Base-by-base conservation (phyloP, 2,113 vertebrate genomes). In the Actinemys pallida region DNA sequence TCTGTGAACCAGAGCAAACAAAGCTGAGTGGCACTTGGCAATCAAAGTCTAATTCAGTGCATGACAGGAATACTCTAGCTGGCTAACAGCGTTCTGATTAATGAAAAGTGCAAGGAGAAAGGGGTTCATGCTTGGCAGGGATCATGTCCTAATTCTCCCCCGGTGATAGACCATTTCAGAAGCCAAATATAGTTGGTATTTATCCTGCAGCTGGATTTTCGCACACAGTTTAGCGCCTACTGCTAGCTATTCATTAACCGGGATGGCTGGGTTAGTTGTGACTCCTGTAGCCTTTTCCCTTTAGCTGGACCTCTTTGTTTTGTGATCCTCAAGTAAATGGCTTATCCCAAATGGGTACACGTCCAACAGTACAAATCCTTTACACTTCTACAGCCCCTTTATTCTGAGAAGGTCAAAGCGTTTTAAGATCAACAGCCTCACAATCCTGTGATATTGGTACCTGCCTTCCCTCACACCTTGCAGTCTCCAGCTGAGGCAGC, bases 1-100 rank as follows among this genome's bases (percentile, higher is more conserved):
- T 99, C 99, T 99, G 97, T 2, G 86, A 47, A 69, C 96, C 81
- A 92, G 52, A 95, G 22, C 65, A 91, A 42, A 95, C 20, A 24
- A n/a, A 75, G 7, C 81, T 81, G 22, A 91, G 90, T 1, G 83
- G 10, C 83, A 5, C 53, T 16, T 76, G 65, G 27, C 6, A 69
- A 20, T 12, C 81, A 4, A 12, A 86, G 49, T 29, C 5, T 5
- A 13, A 56, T 0, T 5, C 52, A 62, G 45, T 56, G 19, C 16
- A 17, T 1, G n/a, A 2, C 4, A 25, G n/a, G 7, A 31, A 1
- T 11, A 1, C 54, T 31, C 25, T 76, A 75, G 25, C 29, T 65
- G 83, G 49, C 80, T 57, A 81, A 81, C 0, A 65, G 27, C 25
- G 27, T 29, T 75, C 62, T 29, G 35, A 6, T 1, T 2, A 10